phyloP scores from a whole-genome alignment of 30 jellyfish, hydroid and myxozoan genomes.

The Pelagia noctiluca region DNA sequence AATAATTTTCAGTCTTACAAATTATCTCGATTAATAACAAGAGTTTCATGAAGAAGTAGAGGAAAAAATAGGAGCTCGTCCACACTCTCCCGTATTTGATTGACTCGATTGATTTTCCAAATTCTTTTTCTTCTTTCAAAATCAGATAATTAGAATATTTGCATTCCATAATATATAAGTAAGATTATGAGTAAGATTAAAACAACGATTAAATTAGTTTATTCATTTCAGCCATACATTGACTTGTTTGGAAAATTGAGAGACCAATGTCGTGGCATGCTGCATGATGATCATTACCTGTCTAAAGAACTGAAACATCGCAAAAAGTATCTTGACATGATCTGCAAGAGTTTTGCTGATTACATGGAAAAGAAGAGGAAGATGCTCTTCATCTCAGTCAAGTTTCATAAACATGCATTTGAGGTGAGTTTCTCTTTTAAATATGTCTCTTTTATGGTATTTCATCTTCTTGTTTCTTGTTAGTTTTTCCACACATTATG shows the following conservation, averaged over 20 bases:
- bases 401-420: constrained; percentile 66
- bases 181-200: no score
- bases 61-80: no score
- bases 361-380: constrained; percentile 73
- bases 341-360: constrained; percentile 81
- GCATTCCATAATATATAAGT: no score
- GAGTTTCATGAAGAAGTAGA: no score
- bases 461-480: background rate
- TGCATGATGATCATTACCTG: constrained; percentile 71
- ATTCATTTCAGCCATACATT: constrained; percentile 64
- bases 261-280: constrained; percentile 57
- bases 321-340: constrained; percentile 64
- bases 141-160: no score
- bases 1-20: no score
- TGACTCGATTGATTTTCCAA: no score
- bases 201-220: no score
- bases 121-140: no score
- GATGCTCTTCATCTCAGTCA: constrained; percentile 57
- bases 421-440: constrained; percentile 43
- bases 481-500: background rate
- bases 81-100: no score
- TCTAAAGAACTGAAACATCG: constrained; percentile 78
- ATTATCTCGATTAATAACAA: no score
- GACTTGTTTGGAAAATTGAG: constrained; percentile 70
- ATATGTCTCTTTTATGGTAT: constrained; percentile 1